Conservation (phyloP, 2,888 invertebrate genomes). For the Petrophora chlorosata region DNA sequence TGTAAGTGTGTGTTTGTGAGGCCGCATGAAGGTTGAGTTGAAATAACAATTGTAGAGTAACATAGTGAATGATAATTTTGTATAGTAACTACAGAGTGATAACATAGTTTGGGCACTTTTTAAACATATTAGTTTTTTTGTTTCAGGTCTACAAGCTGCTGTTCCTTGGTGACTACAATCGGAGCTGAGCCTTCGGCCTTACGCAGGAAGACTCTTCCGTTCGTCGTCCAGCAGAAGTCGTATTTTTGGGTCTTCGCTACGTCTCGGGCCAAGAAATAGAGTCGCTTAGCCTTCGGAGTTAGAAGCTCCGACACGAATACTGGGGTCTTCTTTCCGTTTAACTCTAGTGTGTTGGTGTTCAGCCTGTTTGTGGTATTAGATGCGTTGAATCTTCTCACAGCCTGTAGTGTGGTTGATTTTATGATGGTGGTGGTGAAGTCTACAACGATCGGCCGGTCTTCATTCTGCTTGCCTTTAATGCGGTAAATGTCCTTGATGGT, state of each 20-base stretch:
- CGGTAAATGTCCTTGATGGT: not conserved
- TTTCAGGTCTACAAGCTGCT: too few relatives aligned
- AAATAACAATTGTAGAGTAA: too few relatives aligned
- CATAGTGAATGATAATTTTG: too few relatives aligned
- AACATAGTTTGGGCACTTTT: too few relatives aligned
- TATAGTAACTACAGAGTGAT: too few relatives aligned
- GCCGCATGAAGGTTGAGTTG: too few relatives aligned
- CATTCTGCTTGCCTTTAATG: not conserved
- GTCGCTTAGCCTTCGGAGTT: conserved; percentile 4
- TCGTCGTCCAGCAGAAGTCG: too few relatives aligned
- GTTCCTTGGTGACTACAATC: too few relatives aligned
- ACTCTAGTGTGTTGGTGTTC: not conserved
- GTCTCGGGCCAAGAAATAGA: not conserved
- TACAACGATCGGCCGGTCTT: not conserved
- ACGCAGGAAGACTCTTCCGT: too few relatives aligned
- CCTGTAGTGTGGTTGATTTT: not conserved
- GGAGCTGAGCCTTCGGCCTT: too few relatives aligned
- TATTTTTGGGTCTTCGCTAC: not conserved
- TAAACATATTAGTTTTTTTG: too few relatives aligned
- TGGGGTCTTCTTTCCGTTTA: not conserved
- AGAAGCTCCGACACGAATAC: not conserved
- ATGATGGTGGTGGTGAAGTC: not conserved
- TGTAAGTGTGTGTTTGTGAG: too few relatives aligned
- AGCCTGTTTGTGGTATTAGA: not conserved
- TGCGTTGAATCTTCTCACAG: not conserved